Evolutionary conservation across 2,113 vertebrate genomes (phyloP), one percentile per base, ranked within the genome.

Genomic region (Reinhardtius hippoglossoides): DNA sequence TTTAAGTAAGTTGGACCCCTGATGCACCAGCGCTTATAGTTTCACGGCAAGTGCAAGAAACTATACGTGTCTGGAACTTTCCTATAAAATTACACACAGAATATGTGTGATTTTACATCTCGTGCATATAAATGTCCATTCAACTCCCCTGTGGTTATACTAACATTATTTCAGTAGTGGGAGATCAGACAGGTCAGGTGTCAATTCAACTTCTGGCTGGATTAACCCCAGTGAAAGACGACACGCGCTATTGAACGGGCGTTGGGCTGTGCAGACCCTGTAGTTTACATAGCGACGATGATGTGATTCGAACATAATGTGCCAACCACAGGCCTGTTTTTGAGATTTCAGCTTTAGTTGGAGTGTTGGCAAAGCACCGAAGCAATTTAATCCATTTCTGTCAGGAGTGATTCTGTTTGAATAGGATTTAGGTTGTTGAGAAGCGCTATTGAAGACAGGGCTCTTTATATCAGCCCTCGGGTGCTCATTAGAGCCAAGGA

Each of bases 401-500:
- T 69, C 27, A 61, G 76, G 81, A 80, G 81, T 82, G 79, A 85
- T 79, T 86, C 15, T 35, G 71, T 83, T 77, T 88, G 71, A 84
- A 83, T 81, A 37, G 78, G 85, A 83, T 56, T 86, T 12, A 24
- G 66, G 9, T 75, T 90, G 84, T 81, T 23, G 76, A 79, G 78
- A 27, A 78, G 85, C 77, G 44, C 74, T 68, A 56, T 44, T 57
- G 58, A 60, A 60, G 35, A 26, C 70, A 61, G 69, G 57, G 81
- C 74, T 80, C 80, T 89, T 78, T 76, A 79, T 73, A 79, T 72
- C 74, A 67, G 73, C 85, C 87, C 87, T 60, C 63, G 62, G 83
- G 70, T 75, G 78, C 80, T 91, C 85, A 88, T 90, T 92, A 90
- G 57, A 72, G 48, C 73, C 67, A 26, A 75, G 74, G 71, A 85